Evolutionary conservation across 2,888 invertebrate species (phyloP).

Genomic region (Oscheius onirici): DNA sequence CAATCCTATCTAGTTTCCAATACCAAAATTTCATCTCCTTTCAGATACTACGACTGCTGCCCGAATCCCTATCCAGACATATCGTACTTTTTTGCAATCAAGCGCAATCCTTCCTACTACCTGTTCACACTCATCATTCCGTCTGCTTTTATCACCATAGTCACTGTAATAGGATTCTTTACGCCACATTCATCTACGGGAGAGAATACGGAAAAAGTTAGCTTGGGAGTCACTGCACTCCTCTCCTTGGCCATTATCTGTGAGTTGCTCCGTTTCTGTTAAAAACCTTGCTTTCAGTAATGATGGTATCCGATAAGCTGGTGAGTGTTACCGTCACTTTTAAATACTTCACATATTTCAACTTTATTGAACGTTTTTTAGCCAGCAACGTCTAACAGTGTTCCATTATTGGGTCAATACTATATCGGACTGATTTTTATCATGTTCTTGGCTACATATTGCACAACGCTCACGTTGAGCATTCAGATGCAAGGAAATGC

Average conservation of each 20-base stretch:
- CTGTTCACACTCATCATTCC: slow-evolving; percentile 70
- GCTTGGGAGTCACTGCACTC: slow-evolving; percentile 65
- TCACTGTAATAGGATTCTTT: slow-evolving; percentile 71
- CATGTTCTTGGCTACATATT: slow-evolving; percentile 69
- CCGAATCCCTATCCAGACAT: slow-evolving; percentile 69
- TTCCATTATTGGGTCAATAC: slow-evolving; percentile 65
- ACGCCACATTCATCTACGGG: slow-evolving; percentile 70
- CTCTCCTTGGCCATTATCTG: slow-evolving; percentile 66
- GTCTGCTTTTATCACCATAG: slow-evolving; percentile 69
- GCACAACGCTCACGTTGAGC: slow-evolving; percentile 64
- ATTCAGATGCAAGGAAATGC: slow-evolving; percentile 68
- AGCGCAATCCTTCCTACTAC: slow-evolving; percentile 70
- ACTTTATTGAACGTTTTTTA: too few relatives aligned
- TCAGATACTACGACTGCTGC: slow-evolving; percentile 69
- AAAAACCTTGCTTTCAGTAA: slow-evolving; percentile 47
- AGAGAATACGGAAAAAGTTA: slow-evolving; percentile 70
- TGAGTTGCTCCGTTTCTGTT: slow-evolving; percentile 43
- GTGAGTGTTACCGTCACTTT: too few relatives aligned
- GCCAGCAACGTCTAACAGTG: slow-evolving; percentile 66
- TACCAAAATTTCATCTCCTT: slow-evolving; percentile 13
- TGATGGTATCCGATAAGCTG: slow-evolving; percentile 70
- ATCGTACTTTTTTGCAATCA: slow-evolving; percentile 69
- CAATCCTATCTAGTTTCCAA: too few relatives aligned
- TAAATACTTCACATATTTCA: too few relatives aligned
- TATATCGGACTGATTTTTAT: slow-evolving; percentile 68